Percentiles rank a stretch among this genome's conserved stretches.
These are phyloP conservation scores for Eulithis testata DNA, from an alignment of 2,888 invertebrate species.

Conservation along the genomic window DNA sequence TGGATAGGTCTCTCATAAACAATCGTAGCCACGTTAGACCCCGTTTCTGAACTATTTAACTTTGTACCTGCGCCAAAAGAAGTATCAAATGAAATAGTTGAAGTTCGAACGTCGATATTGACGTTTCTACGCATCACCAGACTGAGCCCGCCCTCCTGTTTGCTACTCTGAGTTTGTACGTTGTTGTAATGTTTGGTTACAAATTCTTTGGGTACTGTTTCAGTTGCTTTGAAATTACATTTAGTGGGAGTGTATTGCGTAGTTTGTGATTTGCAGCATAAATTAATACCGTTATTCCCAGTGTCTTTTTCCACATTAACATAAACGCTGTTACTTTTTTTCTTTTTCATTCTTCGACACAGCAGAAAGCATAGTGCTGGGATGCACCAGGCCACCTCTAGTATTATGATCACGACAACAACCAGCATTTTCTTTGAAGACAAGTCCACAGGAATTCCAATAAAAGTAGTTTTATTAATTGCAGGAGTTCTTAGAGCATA, in stretches of 20 bases:
- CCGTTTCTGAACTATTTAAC: background rate
- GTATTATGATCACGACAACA: constrained; percentile 56
- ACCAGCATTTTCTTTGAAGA: constrained; percentile 60
- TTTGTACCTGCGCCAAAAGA: background rate
- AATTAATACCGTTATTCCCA: background rate
- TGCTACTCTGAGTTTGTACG: background rate
- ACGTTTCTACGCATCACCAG: background rate
- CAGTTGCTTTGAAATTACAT: background rate
- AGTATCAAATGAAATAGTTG: background rate
- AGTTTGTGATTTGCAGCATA: background rate
- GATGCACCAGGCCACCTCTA: constrained; percentile 71
- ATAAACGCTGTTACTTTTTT: constrained; percentile 22
- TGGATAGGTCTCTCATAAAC: constrained; percentile 1
- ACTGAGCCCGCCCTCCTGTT: background rate
- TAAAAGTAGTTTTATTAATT: constrained; percentile 22
- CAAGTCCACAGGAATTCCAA: constrained; percentile 44
- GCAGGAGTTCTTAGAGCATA: constrained; percentile 20
- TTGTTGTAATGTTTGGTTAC: background rate
- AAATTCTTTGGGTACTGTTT: background rate
- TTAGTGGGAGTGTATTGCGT: constrained; percentile 6
- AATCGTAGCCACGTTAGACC: background rate
- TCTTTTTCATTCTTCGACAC: constrained; percentile 43
- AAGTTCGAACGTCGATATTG: constrained; percentile 2
- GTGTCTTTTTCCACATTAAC: constrained; percentile 2
- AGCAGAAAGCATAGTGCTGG: constrained; percentile 53